phyloP scores from a whole-genome alignment of 2,888 invertebrate species.

The Suillia variegata region DNA sequence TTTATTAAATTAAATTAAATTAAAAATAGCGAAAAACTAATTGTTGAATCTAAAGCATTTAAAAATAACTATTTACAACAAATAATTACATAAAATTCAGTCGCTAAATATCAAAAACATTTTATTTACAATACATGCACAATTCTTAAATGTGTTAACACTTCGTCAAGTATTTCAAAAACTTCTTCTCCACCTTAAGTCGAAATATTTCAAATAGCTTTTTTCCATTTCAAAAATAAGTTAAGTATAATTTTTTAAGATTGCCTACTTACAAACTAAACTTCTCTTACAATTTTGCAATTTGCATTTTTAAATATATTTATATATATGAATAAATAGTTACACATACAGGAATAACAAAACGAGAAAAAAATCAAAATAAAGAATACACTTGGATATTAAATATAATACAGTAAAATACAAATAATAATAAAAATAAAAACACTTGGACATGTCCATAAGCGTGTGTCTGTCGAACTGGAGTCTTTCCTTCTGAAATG shows the following conservation, averaged over 20 bases:
- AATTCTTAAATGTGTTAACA: neutral
- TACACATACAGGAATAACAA: too few species aligned
- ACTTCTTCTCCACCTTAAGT: neutral
- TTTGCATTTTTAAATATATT: neutral
- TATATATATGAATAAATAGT: neutral
- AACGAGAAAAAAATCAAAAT: too few species aligned
- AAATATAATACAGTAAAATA: constrained; percentile 13
- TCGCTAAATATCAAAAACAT: constrained; percentile 39
- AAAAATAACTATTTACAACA: constrained; percentile 41
- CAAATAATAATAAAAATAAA: neutral
- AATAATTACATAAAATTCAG: constrained; percentile 52
- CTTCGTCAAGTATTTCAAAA: neutral
- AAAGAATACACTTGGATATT: too few species aligned
- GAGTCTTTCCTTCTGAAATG: neutral
- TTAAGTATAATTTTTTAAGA: constrained; percentile 20
- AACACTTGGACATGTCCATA: neutral
- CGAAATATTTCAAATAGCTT: neutral
- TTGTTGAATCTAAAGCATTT: neutral
- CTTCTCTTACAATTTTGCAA: constrained; percentile 1
- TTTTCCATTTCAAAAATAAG: too few species aligned
- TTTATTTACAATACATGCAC: constrained; percentile 12
- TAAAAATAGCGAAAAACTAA: neutral
- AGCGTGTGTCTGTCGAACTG: neutral
- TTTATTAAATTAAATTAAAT: neutral
- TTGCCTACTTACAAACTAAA: constrained; percentile 32